Conservation (phyloP, 2,113 vertebrate genomes). For the Callaeas wilsoni region DNA sequence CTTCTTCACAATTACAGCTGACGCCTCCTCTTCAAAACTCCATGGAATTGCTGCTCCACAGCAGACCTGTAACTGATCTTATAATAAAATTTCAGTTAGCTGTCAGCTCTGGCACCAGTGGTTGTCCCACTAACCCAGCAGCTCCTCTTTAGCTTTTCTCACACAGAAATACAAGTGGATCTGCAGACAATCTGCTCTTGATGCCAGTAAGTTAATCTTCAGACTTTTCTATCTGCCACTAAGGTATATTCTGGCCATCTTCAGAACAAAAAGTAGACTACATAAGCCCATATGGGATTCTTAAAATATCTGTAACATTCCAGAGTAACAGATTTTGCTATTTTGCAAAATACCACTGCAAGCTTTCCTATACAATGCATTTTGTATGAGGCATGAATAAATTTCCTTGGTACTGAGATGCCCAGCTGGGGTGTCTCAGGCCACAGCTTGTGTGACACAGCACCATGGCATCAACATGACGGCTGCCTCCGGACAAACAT, state of each 20-base stretch:
- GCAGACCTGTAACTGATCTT: not conserved
- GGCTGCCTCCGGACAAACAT: not conserved
- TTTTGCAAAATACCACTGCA: constrained; percentile 5
- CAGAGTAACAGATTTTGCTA: constrained; percentile 10
- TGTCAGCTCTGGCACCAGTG: not conserved
- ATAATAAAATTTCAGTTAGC: not conserved
- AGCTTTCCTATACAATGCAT: not conserved
- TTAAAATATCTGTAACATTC: constrained; percentile 13
- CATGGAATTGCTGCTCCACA: not conserved
- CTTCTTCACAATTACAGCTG: not conserved
- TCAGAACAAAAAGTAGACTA: not conserved
- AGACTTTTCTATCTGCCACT: not conserved
- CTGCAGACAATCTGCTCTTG: not conserved
- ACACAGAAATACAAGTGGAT: not conserved
- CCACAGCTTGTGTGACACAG: not conserved
- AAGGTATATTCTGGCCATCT: not conserved
- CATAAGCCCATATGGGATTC: not conserved
- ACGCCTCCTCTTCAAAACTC: not conserved
- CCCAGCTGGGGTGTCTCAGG: constrained; percentile 17
- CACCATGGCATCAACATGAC: constrained; percentile 2
- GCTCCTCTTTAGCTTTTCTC: not conserved
- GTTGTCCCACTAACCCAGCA: not conserved
- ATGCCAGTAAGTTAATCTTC: not conserved
- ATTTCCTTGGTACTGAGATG: not conserved
- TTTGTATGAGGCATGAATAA: constrained; percentile 9